Evolutionary conservation across 1,140 invertebrate genomes (phyloP).

Genomic region (Hylaeus anthracinus): DNA sequence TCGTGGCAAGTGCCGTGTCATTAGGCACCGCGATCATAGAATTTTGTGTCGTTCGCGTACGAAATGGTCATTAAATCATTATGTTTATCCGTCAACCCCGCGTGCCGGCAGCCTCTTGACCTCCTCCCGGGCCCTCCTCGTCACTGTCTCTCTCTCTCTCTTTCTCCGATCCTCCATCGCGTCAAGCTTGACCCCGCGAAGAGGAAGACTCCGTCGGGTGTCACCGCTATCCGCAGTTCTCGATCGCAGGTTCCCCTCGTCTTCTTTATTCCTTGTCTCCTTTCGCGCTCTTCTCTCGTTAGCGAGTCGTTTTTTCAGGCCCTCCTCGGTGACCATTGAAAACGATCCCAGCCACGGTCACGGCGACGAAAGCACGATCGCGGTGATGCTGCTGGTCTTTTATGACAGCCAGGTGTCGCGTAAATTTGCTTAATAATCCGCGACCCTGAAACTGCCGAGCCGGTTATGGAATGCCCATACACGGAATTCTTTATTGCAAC

Average conservation of each 20-base stretch:
- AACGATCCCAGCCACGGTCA: slow-evolving; percentile 25
- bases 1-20: slow-evolving; percentile 79
- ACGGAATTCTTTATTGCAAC: slow-evolving; percentile 63
- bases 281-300: neutral
- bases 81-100: slow-evolving; percentile 79
- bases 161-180: neutral
- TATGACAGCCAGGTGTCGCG: slow-evolving; percentile 66
- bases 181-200: slow-evolving; percentile 39
- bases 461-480: slow-evolving; percentile 66
- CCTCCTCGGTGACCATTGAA: slow-evolving; percentile 26
- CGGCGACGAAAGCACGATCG: slow-evolving; percentile 59
- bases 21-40: slow-evolving; percentile 77
- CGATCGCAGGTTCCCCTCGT: slow-evolving; percentile 9
- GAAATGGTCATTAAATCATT: slow-evolving; percentile 80
- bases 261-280: neutral
- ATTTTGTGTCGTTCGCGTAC: slow-evolving; percentile 79
- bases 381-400: slow-evolving; percentile 64
- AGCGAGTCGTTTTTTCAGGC: slow-evolving; percentile 1
- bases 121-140: slow-evolving; percentile 49
- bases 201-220: slow-evolving; percentile 8
- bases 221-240: slow-evolving; percentile 27
- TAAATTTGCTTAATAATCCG: slow-evolving; percentile 66
- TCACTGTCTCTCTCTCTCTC: slow-evolving; percentile 37
- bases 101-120: slow-evolving; percentile 76
- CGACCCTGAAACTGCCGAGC: slow-evolving; percentile 63